Conservation (phyloP, 2,113 vertebrate genomes). For the Elachura formosa region DNA sequence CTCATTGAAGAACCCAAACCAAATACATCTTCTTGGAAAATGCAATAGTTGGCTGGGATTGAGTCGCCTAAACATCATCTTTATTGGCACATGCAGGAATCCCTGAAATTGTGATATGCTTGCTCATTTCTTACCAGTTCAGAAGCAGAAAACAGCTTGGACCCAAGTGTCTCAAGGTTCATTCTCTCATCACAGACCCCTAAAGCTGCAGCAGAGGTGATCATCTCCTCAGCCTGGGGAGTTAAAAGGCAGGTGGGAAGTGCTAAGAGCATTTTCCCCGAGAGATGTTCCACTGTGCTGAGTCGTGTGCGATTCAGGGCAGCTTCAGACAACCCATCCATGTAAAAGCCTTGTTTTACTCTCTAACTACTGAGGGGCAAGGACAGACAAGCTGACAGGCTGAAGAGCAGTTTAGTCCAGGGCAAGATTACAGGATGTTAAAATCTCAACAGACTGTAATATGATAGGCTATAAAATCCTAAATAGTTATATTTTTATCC, state of each 20-base stretch:
- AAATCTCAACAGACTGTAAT: neutral
- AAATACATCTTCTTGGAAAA: neutral
- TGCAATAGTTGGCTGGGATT: fast-evolving
- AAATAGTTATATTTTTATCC: neutral
- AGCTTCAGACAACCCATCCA: neutral
- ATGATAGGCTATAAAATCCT: neutral
- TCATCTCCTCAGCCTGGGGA: neutral
- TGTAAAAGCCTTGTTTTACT: neutral
- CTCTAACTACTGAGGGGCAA: neutral
- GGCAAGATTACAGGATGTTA: neutral
- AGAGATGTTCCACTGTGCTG: neutral
- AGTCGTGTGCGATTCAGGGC: neutral
- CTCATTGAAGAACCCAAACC: neutral
- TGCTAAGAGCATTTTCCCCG: neutral
- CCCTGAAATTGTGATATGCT: fast-evolving
- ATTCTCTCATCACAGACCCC: neutral
- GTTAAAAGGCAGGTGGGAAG: neutral
- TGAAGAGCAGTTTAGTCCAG: neutral
- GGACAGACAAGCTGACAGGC: neutral
- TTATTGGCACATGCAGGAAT: neutral
- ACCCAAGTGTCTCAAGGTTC: neutral
- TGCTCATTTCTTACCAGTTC: neutral
- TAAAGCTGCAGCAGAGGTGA: neutral
- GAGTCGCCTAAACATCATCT: neutral
- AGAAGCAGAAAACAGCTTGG: neutral